These are phyloP conservation scores for Callaeas wilsoni DNA, from an alignment of 2,113 vertebrate genomes.

Conservation along the genomic window DNA sequence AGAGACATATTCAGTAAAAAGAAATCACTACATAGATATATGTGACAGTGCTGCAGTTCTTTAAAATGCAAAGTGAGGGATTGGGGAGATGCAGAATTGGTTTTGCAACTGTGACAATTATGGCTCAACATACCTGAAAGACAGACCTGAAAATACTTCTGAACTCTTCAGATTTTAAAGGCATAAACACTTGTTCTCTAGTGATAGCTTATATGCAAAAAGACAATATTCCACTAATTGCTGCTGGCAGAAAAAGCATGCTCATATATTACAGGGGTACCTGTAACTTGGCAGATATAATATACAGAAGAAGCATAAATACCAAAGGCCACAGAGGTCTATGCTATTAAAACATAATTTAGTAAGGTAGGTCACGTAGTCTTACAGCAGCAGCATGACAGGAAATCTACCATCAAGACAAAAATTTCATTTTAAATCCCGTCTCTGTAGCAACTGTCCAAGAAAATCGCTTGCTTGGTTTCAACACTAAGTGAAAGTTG, in stretches of 20 bases:
- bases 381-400: not conserved
- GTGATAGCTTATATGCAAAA: not conserved
- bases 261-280: not conserved
- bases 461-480: not conserved
- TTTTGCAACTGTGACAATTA: not conserved
- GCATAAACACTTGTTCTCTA: not conserved
- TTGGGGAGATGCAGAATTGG: rapidly evolving
- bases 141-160: not conserved
- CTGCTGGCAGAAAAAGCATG: not conserved
- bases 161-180: not conserved
- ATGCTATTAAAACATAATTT: constrained; percentile 17
- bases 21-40: not conserved
- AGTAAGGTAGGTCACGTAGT: not conserved
- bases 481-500: not conserved
- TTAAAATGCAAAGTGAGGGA: not conserved
- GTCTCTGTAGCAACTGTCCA: not conserved
- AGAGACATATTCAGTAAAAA: not conserved
- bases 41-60: not conserved
- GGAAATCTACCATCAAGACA: constrained; percentile 14
- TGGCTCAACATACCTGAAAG: not conserved
- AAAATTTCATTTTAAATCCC: constrained; percentile 6
- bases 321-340: not conserved
- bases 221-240: not conserved
- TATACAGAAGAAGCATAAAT: constrained; percentile 28
- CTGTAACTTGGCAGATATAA: not conserved